Conservation (phyloP, 2,113 vertebrate species). For the Macquaria ambigua region DNA sequence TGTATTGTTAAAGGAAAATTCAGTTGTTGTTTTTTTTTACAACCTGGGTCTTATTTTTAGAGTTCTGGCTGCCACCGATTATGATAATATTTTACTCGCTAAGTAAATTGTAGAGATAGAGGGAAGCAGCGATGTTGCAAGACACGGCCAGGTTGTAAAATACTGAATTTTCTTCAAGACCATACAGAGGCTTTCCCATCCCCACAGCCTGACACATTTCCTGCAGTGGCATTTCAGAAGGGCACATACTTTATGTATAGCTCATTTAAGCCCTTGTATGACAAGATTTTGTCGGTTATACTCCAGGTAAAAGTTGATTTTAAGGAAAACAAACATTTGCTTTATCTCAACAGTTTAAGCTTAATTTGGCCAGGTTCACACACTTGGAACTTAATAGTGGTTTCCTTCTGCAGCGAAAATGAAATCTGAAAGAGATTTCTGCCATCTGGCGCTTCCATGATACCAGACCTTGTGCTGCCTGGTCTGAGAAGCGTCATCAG, state of each 20-base stretch:
- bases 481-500: constrained; percentile 38
- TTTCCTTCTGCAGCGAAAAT: constrained; percentile 1
- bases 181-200: constrained; percentile 65
- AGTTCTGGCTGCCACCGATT: constrained; percentile 43
- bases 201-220: constrained; percentile 57
- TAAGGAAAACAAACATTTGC: background rate
- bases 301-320: background rate
- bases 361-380: background rate
- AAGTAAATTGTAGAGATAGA: constrained; percentile 50
- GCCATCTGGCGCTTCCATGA: background rate
- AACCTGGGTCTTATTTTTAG: constrained; percentile 54
- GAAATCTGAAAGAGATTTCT: background rate
- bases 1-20: constrained; percentile 67
- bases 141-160: constrained; percentile 63
- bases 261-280: constrained; percentile 46
- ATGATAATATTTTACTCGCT: constrained; percentile 52
- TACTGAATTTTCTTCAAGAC: constrained; percentile 69
- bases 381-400: background rate
- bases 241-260: constrained; percentile 25
- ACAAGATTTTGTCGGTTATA: constrained; percentile 2
- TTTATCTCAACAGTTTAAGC: background rate
- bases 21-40: constrained; percentile 39
- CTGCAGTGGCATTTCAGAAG: constrained; percentile 42
- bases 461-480: constrained; percentile 24
- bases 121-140: constrained; percentile 47